Conservation (phyloP, 2,113 vertebrate species). For the Psammodynastes pulverulentus region DNA sequence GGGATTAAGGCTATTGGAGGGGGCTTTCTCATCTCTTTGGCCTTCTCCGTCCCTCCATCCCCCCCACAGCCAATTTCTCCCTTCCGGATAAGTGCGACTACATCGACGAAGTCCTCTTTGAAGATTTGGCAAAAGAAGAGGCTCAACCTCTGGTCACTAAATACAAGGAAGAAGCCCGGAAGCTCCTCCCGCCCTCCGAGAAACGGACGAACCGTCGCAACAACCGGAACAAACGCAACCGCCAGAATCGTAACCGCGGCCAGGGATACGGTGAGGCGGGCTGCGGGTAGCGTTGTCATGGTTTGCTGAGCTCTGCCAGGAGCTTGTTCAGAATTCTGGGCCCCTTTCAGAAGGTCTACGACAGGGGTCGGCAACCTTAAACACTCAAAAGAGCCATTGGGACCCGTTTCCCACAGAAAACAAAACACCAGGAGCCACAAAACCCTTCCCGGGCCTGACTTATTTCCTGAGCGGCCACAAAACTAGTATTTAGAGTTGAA, state of each 20-base stretch:
- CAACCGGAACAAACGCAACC: constrained; percentile 66
- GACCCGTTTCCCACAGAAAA: no score
- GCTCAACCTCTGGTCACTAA: constrained; percentile 75
- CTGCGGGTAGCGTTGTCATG: not conserved
- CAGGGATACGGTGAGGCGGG: constrained; percentile 53
- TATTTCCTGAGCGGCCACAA: no score
- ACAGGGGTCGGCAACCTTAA: no score
- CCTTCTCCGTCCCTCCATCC: constrained; percentile 11
- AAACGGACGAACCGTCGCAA: constrained; percentile 73
- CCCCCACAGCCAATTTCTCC: constrained; percentile 79
- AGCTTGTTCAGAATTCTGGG: not conserved
- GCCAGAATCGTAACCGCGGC: constrained; percentile 64
- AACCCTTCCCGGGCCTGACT: no score
- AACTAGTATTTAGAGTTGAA: no score
- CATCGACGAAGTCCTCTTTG: constrained; percentile 79
- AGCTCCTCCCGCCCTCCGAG: constrained; percentile 75
- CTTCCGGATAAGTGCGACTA: constrained; percentile 78
- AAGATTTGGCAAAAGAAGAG: constrained; percentile 75
- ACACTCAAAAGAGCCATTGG: no score
- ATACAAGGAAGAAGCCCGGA: constrained; percentile 78
- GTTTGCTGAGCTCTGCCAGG: not conserved
- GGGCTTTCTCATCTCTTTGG: not conserved
- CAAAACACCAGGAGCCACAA: no score
- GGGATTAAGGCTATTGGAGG: not conserved
- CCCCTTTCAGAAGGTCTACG: no score